phyloP scores from a whole-genome alignment of 2,113 vertebrate genomes.

The Leptocoma aspasia region DNA sequence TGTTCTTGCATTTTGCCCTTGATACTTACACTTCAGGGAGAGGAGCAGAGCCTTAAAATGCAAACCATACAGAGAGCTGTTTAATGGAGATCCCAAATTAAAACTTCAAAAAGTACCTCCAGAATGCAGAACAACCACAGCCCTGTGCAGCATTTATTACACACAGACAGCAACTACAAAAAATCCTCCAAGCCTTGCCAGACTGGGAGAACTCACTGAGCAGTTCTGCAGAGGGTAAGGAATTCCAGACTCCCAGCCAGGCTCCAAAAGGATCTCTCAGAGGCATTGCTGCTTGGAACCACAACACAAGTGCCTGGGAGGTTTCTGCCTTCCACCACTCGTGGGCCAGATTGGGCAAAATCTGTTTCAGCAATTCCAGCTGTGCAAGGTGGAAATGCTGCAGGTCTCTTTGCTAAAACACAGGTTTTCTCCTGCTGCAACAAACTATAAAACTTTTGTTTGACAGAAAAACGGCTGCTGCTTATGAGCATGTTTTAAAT shows the following conservation, averaged over 20 bases:
- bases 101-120: neutral
- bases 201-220: neutral
- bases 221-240: neutral
- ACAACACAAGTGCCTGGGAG: neutral
- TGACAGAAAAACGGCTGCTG: neutral
- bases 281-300: neutral
- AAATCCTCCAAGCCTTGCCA: neutral
- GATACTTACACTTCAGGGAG: neutral
- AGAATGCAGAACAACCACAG: neutral
- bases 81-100: neutral
- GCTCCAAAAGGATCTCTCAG: neutral
- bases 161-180: neutral
- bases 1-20: neutral
- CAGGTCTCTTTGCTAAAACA: neutral
- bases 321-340: neutral
- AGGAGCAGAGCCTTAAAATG: neutral
- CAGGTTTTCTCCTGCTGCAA: neutral
- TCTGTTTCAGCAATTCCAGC: neutral
- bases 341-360: slow-evolving; percentile 3
- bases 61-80: neutral
- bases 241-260: neutral
- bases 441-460: neutral
- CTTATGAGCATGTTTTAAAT: neutral
- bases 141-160: neutral
- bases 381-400: neutral